Evolutionary conservation across 2,113 vertebrate genomes (phyloP), one percentile per base, ranked within the genome.

Genomic region (Ophiodon elongatus): DNA sequence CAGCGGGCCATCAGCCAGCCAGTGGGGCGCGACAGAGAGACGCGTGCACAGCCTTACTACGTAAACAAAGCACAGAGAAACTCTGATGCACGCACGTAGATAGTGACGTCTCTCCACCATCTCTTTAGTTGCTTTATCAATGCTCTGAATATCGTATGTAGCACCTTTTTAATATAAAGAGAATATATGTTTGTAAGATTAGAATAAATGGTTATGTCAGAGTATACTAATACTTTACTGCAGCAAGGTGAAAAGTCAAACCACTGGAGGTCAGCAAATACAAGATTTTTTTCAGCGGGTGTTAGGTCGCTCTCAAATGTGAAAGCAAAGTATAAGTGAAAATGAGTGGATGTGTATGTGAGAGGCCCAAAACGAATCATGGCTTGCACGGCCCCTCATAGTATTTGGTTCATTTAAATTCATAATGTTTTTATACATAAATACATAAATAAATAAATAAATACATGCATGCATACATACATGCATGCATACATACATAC

Each of bases 171-270:
- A 25, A 35, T 25, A 71, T 35, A 37, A 63, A 35, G 31, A 4
- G 13, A 35, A 63, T 35, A 19, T 31, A 35, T 69, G 9, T n/a
- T 5, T 71, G 13, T 17, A 54, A 56, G 31, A 23, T 17, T 31
- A 54, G 31, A 69, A 50, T 50, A 10, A 25, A 56, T 54, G 10
- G 10, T 69, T 6, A 69, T 41, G 4, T 33, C 8, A 41, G 21
- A 37, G 50, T 69, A 14, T 70, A 35, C n/a, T 35, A 41, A 29
- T 65, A 66, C 60, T 41, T 65, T 19, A 43, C 63, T 66, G 63
- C 63, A 15, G 37, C 37, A 66, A 43, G 37, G 6, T 27, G 39
- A 33, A 52, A 69, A 6, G 10, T 33, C 1, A 50, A 50, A 33
- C 27, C 29, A 14, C 39, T 45, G 37, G 39, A 43, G n/a, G n/a